A percentile compares a stretch with the other conserved stretches of the same genome.
Conservation (phyloP, 2,113 vertebrate species). For the Tor tambroides region DNA sequence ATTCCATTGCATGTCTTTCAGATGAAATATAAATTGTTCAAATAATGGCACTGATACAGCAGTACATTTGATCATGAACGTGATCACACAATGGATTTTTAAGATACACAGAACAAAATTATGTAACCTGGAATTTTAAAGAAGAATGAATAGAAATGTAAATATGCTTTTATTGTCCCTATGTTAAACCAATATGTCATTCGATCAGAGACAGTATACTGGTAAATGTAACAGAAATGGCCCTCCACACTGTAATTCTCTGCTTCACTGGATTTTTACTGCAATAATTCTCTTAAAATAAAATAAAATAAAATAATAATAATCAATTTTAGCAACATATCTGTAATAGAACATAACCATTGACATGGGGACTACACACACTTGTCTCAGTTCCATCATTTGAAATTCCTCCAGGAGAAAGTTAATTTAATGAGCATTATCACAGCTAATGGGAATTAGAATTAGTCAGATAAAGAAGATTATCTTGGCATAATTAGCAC, state of each 20-base stretch:
- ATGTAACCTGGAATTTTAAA: no score
- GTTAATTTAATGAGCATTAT: slow-evolving; percentile 84
- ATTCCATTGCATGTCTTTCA: no score
- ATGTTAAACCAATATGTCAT: no score
- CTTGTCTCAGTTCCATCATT: slow-evolving; percentile 66
- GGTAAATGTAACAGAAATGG: no score
- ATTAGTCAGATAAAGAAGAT: slow-evolving; percentile 83
- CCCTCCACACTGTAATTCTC: neutral
- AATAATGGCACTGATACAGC: no score
- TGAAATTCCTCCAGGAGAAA: slow-evolving; percentile 78
- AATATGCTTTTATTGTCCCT: no score
- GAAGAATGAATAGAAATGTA: no score
- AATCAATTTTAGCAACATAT: neutral
- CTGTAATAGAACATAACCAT: neutral
- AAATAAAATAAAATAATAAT: neutral
- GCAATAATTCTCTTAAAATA: neutral
- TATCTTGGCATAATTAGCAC: slow-evolving; percentile 82
- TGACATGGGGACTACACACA: neutral
- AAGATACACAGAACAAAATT: no score
- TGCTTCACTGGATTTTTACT: neutral
- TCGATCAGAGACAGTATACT: no score
- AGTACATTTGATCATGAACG: no score
- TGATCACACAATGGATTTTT: no score
- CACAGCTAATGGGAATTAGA: slow-evolving; percentile 82
- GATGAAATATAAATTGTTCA: no score